Percentiles rank a stretch among this genome's conserved stretches.
phyloP scores from a whole-genome alignment of 2,797 vertebrate species.

The Telmatherina bonti region DNA sequence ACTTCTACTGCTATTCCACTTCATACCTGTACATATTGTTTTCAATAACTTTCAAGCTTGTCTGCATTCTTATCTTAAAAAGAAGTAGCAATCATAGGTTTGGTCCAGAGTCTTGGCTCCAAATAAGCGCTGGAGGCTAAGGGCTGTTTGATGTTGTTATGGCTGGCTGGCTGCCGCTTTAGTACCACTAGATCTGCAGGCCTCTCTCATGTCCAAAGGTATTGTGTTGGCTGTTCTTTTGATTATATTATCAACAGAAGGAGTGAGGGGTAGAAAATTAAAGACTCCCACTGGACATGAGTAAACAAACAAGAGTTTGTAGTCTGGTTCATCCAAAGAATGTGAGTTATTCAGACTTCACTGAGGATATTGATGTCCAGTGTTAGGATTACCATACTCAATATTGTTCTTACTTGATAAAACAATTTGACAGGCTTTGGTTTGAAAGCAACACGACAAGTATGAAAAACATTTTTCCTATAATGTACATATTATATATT shows the following conservation, averaged over 20 bases:
- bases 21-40: constrained; percentile 67
- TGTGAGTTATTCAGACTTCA: constrained; percentile 67
- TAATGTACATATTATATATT: no score
- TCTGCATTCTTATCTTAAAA: constrained; percentile 73
- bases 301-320: constrained; percentile 64
- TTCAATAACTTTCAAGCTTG: constrained; percentile 57
- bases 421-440: constrained; percentile 28
- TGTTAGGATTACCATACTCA: constrained; percentile 42
- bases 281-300: constrained; percentile 62
- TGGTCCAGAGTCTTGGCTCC: constrained; percentile 62
- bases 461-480: constrained; percentile 1
- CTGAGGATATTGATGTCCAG: constrained; percentile 66
- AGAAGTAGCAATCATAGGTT: constrained; percentile 60
- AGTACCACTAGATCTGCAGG: constrained; percentile 60
- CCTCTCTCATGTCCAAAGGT: constrained; percentile 67
- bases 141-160: constrained; percentile 79
- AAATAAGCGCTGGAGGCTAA: constrained; percentile 67
- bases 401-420: constrained; percentile 47
- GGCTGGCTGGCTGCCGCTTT: constrained; percentile 67
- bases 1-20: constrained; percentile 15
- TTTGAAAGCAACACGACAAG: constrained; percentile 13
- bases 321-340: constrained; percentile 67
- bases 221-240: constrained; percentile 68
- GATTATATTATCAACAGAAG: constrained; percentile 72
- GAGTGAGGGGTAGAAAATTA: constrained; percentile 51